Evolutionary conservation across 53 echinoderm and acorn worm species (phyloP), one percentile per base, ranked within the genome.

Genomic region (Holothuria leucospilota): DNA sequence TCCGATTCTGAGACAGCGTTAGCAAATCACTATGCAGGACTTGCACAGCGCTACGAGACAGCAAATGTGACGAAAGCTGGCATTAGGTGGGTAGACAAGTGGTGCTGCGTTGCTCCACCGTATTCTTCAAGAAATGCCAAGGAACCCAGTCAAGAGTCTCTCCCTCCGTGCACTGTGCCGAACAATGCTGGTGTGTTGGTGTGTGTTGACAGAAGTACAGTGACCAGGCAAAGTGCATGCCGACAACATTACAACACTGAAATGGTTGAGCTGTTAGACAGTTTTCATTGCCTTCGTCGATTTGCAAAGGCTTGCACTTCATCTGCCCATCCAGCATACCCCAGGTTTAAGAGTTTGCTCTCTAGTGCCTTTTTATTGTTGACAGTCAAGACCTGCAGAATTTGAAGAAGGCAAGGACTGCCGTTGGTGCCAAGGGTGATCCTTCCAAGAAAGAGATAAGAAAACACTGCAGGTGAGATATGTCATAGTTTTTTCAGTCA

Each of bases 331-430:
- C 68, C 84, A 39, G 84, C 84, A 24, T 68, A 84, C 51, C 84
- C 84, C 14, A 30, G 67, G 27, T 65, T 84, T 40, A 51, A 29
- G 40, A 38, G 66, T 38, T 40, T 84, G 0, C 67, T 84, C 8
- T 84, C 84, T 9, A 42, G 84, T 67, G 84, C 84, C 51, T 84
- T 28, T 84, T 66, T 42, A 16, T 84, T 14, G 66, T 84, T 84
- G 67, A 84, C 23, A n/a, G n/a, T n/a, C n/a, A n/a, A n/a, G n/a
- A n/a, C n/a, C n/a, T n/a, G n/a, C n/a, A n/a, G 67, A 39, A 42
- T 39, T 52, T 84, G 3, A 9, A 24, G 5, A 5, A 10, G 13
- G n/a, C n/a, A n/a, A n/a, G n/a, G n/a, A n/a, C n/a, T n/a, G n/a
- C n/a, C n/a, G n/a, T n/a, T n/a, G n/a, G n/a, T n/a, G n/a, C n/a